phyloP scores from a whole-genome alignment of 2,888 invertebrate species.

The Morpho achilles region DNA sequence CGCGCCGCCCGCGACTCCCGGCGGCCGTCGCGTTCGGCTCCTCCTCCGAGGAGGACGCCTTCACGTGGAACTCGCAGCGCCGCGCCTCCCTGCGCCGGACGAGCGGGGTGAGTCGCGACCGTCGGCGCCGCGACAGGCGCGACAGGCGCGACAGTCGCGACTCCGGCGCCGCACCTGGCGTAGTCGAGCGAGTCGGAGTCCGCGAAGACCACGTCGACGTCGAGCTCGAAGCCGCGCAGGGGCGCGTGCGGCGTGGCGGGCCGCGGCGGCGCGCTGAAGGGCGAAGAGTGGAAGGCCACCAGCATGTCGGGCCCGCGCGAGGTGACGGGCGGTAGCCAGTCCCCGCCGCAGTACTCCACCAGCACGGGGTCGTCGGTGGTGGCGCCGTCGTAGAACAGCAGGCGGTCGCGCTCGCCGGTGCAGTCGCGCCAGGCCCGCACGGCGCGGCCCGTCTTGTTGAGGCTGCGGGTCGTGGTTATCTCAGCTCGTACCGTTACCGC shows the following conservation, averaged over 20 bases:
- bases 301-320: conserved; percentile 88
- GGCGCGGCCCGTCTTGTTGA: conserved; percentile 85
- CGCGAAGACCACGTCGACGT: conserved; percentile 91
- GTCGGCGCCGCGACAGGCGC: background rate
- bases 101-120: background rate
- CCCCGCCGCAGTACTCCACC: conserved; percentile 93
- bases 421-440: conserved; percentile 91
- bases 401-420: conserved; percentile 88
- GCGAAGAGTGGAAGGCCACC: conserved; percentile 92
- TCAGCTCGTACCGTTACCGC: no score
- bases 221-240: conserved; percentile 88
- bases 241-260: conserved; percentile 80
- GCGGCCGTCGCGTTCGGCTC: conserved; percentile 52
- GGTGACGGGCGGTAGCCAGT: conserved; percentile 87
- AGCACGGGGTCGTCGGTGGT: conserved; percentile 90
- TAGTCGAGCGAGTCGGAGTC: conserved; percentile 93
- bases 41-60: conserved; percentile 84
- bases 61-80: conserved; percentile 87
- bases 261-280: conserved; percentile 88
- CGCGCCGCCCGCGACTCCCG: conserved; percentile 82
- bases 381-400: conserved; percentile 92
- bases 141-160: no score
- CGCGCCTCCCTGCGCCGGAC: conserved; percentile 62
- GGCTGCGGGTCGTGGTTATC: conserved; percentile 44
- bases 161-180: conserved; percentile 65